A percentile compares a stretch with the other conserved stretches of the same genome.
Conservation (phyloP, 2,797 vertebrate species). For the Chelonia mydas region DNA sequence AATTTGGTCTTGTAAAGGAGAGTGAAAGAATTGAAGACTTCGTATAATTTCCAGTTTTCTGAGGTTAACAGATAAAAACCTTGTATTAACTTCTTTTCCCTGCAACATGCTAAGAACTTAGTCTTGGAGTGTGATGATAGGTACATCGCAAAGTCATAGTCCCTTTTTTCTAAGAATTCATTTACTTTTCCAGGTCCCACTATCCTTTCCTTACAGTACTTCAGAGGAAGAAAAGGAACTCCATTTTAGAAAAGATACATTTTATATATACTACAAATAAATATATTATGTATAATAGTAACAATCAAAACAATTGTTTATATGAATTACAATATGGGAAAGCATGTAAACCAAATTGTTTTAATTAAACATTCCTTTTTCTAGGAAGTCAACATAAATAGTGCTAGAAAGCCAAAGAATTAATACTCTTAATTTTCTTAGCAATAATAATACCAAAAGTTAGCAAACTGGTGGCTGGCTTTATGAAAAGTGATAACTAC, state of each 20-base stretch:
- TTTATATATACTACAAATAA: slow-evolving; percentile 3
- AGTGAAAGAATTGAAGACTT: slow-evolving; percentile 48
- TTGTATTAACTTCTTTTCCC: slow-evolving; percentile 18
- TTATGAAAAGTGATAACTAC: slow-evolving; percentile 33
- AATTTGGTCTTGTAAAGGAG: slow-evolving; percentile 42
- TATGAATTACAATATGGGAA: not conserved
- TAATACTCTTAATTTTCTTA: not conserved
- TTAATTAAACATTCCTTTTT: not conserved
- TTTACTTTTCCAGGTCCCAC: slow-evolving; percentile 20
- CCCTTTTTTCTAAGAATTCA: slow-evolving; percentile 9
- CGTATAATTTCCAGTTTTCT: not conserved
- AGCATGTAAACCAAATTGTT: not conserved
- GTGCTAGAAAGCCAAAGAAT: slow-evolving; percentile 39
- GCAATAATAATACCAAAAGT: slow-evolving; percentile 37
- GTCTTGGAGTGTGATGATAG: slow-evolving; percentile 52
- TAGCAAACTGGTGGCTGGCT: slow-evolving; percentile 25
- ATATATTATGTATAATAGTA: not conserved
- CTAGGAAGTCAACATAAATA: not conserved
- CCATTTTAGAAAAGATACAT: slow-evolving; percentile 27
- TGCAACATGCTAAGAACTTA: slow-evolving; percentile 27
- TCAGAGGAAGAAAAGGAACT: slow-evolving; percentile 38
- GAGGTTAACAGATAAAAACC: slow-evolving; percentile 44
- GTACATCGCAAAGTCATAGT: slow-evolving; percentile 11
- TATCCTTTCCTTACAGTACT: slow-evolving; percentile 8
- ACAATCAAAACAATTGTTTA: not conserved